These are phyloP conservation scores for Aix galericulata DNA, from an alignment of 2,113 vertebrate genomes.

Conservation along the genomic window DNA sequence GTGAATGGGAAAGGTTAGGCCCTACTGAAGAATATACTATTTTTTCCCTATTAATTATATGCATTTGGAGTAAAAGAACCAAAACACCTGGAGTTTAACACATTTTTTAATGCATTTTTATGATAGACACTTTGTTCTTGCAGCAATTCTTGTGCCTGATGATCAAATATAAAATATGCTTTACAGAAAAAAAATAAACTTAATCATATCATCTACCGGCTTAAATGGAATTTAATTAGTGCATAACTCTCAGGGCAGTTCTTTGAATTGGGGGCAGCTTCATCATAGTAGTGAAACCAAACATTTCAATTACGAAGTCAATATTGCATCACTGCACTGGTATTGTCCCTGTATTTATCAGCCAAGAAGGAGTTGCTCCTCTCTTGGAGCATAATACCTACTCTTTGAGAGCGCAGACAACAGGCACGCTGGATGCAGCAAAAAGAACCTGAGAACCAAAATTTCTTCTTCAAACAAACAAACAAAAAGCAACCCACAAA, in stretches of 20 bases:
- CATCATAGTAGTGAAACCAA: background rate
- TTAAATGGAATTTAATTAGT: background rate
- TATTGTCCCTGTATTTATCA: background rate
- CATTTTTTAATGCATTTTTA: background rate
- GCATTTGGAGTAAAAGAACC: background rate
- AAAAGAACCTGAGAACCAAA: background rate
- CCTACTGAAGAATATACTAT: background rate
- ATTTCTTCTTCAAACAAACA: background rate
- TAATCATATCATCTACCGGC: fast-evolving
- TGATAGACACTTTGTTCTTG: background rate
- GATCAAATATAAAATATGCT: background rate
- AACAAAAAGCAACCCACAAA: background rate
- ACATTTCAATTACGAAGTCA: background rate
- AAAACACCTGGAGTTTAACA: background rate
- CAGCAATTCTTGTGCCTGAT: background rate
- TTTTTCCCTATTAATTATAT: background rate
- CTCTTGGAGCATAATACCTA: background rate
- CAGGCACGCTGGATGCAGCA: background rate
- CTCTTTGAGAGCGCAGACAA: background rate
- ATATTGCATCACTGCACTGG: background rate
- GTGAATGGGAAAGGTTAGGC: background rate
- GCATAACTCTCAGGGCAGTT: background rate
- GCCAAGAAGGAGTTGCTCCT: background rate
- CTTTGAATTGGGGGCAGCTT: background rate
- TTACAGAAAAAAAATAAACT: background rate